Evolutionary conservation across 2,113 vertebrate genomes (phyloP).

Genomic region (Lycocorax pyrrhopterus): DNA sequence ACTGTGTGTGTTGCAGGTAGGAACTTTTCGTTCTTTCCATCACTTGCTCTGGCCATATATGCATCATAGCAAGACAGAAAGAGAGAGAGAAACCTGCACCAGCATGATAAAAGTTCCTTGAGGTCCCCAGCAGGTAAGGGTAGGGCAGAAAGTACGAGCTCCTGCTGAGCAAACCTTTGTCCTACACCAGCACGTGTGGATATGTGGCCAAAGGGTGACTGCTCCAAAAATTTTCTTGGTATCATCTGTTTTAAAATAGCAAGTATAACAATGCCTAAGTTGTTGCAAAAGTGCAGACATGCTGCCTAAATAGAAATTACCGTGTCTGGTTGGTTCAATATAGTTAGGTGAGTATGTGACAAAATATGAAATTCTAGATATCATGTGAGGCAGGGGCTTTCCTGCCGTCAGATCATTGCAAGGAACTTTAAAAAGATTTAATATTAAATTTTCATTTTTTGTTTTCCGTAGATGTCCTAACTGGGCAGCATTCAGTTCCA

Average conservation of each 20-base stretch:
- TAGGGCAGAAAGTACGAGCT: background rate
- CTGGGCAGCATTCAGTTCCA: slow-evolving; percentile 5
- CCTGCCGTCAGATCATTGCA: background rate
- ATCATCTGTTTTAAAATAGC: background rate
- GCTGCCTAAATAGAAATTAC: background rate
- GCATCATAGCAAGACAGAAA: background rate
- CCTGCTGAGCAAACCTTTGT: background rate
- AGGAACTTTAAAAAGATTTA: background rate
- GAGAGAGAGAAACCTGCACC: background rate
- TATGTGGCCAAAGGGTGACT: background rate
- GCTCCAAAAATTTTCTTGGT: background rate
- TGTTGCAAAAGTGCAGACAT: background rate
- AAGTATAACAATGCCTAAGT: background rate
- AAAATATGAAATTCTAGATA: background rate
- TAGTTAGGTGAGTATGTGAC: background rate
- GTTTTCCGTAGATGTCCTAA: slow-evolving; percentile 40
- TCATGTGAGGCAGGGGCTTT: background rate
- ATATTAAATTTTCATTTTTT: slow-evolving; percentile 30
- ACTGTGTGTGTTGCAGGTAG: background rate
- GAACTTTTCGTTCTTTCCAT: background rate
- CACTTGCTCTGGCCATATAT: background rate
- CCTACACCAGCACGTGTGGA: background rate
- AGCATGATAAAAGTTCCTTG: background rate
- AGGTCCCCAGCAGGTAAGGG: background rate
- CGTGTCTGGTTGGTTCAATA: background rate